phyloP scores from a whole-genome alignment of 2,113 vertebrate genomes.

The Antidorcas marsupialis region DNA sequence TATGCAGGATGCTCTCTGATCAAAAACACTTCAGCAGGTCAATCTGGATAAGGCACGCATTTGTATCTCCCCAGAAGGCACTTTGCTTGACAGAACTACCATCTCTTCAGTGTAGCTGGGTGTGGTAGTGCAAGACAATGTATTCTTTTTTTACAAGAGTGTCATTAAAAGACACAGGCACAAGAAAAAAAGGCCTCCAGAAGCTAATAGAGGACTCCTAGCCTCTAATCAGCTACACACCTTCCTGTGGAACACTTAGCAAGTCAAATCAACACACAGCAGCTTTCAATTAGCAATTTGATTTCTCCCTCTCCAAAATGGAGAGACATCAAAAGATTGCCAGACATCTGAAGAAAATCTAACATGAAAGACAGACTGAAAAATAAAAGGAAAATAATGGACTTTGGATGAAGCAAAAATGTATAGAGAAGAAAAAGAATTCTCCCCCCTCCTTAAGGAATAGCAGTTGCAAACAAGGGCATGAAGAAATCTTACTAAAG shows the following conservation, averaged over 20 bases:
- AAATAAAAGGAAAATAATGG: neutral
- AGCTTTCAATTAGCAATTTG: neutral
- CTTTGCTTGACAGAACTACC: neutral
- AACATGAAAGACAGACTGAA: neutral
- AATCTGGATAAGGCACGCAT: no score
- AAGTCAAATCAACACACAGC: neutral
- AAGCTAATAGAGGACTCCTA: no score
- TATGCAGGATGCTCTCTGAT: neutral
- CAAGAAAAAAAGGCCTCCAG: neutral
- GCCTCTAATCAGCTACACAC: neutral
- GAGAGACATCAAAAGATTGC: neutral
- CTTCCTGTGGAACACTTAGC: neutral
- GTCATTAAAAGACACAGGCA: neutral
- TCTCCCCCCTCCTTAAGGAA: rapidly evolving
- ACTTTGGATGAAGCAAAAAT: neutral
- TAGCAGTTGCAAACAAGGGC: neutral
- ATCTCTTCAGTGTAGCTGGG: neutral
- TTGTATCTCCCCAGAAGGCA: neutral
- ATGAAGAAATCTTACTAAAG: neutral
- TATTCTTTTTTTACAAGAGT: neutral
- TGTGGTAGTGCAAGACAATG: neutral
- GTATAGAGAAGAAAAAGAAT: neutral
- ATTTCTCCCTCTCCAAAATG: neutral
- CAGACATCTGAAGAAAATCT: neutral
- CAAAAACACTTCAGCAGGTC: no score